Base-by-base conservation (phyloP, 2,797 vertebrate species). In the Cyclopterus lumpus region DNA sequence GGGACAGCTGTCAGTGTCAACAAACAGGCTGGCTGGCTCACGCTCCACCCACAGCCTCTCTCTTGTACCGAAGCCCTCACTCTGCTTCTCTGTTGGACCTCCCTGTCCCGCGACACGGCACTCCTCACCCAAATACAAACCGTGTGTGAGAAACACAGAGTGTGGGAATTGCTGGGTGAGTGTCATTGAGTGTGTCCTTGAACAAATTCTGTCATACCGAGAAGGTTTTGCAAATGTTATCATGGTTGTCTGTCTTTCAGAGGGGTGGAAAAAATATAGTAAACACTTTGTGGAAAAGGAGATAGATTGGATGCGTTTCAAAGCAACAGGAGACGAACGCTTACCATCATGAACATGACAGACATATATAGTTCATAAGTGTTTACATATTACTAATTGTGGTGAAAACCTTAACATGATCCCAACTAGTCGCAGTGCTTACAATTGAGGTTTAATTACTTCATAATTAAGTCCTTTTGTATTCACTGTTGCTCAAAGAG, bases 101-200 rank as follows among this genome's bases (percentile, higher is more conserved):
- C 94, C 8, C 30, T 96, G 0, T 84, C 90, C 55, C 92, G 65
- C 34, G 93, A 96, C 67, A 30, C 62, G 8, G 32, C 79, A 0
- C 93, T 98, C 16, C 94, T 96, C 3, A 76, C 91, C 38, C 92
- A 91, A 28, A 74, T 99, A 81, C 95, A 93, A 60, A 49, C 79
- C 1, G 22, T 96, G 51, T 87, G 90, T 62, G 93, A 96, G 64
- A 94, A 94, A 59, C 90, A 94, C 87, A 92, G 84, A 66, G 65
- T 94, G 69, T 96, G 92, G 85, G 95, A 96, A 34, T 66, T 97
- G 49, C 86, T 94, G 49, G 96, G 98, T 99, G 90, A 96, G 97
- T 94, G 20, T 24, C 51, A 5, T 57, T 48, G 30, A 38, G 20
- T 9, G 15, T 42, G 1, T 16, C 14, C 7, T 16, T 62, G 6